These are phyloP conservation scores for Nasonia oneida DNA, from an alignment of 2,888 invertebrate genomes.

Conservation along the genomic window DNA sequence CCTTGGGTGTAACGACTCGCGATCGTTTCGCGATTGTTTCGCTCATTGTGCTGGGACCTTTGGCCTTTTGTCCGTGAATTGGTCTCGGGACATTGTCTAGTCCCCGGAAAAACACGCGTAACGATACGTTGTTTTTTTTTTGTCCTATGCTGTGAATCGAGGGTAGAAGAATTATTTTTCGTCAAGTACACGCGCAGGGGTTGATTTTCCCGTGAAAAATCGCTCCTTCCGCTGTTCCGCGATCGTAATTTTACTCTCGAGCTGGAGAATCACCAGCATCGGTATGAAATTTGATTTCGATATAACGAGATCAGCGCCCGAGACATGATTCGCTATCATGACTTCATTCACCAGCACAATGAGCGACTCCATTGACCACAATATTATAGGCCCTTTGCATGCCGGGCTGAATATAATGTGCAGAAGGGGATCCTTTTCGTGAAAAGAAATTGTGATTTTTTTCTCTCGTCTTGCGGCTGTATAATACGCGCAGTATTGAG, in stretches of 20 bases:
- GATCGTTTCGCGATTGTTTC: slow-evolving; percentile 20
- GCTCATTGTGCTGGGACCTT: slow-evolving; percentile 5
- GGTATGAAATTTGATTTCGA: slow-evolving; percentile 26
- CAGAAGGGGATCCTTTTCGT: slow-evolving; percentile 51
- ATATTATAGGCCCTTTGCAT: slow-evolving; percentile 57
- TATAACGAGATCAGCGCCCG: slow-evolving; percentile 40
- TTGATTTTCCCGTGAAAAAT: slow-evolving; percentile 2
- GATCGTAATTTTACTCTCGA: background rate
- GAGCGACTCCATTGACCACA: slow-evolving; percentile 57
- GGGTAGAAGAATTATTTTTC: background rate
- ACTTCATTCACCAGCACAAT: slow-evolving; percentile 58
- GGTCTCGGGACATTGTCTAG: slow-evolving; percentile 30
- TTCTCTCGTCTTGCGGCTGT: slow-evolving; percentile 10
- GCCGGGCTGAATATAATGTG: slow-evolving; percentile 11
- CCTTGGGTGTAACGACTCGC: slow-evolving; percentile 10
- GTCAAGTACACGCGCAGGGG: background rate
- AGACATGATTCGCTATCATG: slow-evolving; percentile 53
- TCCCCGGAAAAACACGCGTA: slow-evolving; percentile 26
- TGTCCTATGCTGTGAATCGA: background rate
- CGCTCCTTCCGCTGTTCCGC: background rate
- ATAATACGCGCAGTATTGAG: slow-evolving; percentile 10
- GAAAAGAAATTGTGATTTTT: slow-evolving; percentile 60
- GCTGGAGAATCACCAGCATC: background rate
- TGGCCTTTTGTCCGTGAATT: background rate
- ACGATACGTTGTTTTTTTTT: slow-evolving; percentile 19